Percentiles rank a stretch among this genome's conserved stretches.
Conservation (phyloP, 2,888 invertebrate species). For the Aporophyla nigra region DNA sequence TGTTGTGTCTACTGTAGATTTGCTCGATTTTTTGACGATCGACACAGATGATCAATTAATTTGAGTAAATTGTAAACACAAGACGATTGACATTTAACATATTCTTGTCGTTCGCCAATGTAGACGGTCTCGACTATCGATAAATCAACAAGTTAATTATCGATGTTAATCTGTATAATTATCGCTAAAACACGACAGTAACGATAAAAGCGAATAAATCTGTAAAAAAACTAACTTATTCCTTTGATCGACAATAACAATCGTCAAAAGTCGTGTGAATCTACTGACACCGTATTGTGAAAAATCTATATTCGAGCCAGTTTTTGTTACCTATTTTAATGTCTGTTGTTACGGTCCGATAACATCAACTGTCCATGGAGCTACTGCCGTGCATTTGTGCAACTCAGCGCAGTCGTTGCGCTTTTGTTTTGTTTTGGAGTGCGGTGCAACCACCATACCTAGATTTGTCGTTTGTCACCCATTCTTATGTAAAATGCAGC, state of each 20-base stretch:
- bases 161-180: not conserved
- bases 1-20: not conserved
- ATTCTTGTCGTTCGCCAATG: not conserved
- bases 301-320: too few species aligned
- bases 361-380: not conserved
- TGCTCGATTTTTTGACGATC: not conserved
- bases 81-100: not conserved
- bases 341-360: not conserved
- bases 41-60: not conserved
- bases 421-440: constrained; percentile 34
- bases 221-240: not conserved
- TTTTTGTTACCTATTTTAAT: not conserved
- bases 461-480: constrained; percentile 1
- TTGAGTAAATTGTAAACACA: not conserved
- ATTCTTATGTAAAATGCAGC: constrained; percentile 21
- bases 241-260: not conserved
- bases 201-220: not conserved
- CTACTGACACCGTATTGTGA: not conserved
- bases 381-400: not conserved
- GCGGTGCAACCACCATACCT: not conserved
- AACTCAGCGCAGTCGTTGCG: not conserved
- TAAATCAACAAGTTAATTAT: not conserved
- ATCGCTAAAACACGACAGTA: not conserved
- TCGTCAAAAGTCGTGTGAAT: not conserved
- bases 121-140: not conserved